Evolutionary conservation across 2,797 vertebrate species (phyloP).

Genomic region (Urosaurus nigricauda): DNA sequence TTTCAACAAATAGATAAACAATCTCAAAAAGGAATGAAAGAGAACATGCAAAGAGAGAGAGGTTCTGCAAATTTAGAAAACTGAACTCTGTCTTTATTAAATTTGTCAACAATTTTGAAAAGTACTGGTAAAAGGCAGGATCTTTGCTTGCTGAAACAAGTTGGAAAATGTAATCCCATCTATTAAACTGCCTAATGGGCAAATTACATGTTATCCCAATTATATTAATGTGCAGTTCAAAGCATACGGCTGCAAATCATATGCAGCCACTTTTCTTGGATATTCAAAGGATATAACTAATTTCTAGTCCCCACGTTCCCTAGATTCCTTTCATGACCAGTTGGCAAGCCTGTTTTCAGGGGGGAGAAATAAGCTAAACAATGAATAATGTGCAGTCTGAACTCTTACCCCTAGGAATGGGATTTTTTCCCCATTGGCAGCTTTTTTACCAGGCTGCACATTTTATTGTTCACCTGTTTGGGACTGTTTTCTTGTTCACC

Average conservation of each 20-base stretch:
- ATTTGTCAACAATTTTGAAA: background rate
- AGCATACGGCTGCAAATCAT: slow-evolving; percentile 13
- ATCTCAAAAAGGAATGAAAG: background rate
- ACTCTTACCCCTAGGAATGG: too few relatives aligned
- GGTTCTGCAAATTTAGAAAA: background rate
- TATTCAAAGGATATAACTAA: slow-evolving; percentile 11
- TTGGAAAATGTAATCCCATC: background rate
- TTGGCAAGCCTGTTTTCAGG: background rate
- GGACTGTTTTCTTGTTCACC: background rate
- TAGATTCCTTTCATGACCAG: background rate
- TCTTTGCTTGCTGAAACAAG: slow-evolving; percentile 6
- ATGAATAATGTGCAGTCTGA: background rate
- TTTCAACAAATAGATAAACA: background rate
- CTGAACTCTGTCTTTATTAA: background rate
- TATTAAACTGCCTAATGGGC: slow-evolving; percentile 34
- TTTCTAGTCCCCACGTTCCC: background rate
- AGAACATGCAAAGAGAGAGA: background rate
- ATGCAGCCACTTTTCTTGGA: background rate
- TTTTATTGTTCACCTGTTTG: too few relatives aligned
- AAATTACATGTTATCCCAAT: slow-evolving; percentile 22
- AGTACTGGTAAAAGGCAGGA: background rate
- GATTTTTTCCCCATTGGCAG: too few relatives aligned
- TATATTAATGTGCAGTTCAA: slow-evolving; percentile 30
- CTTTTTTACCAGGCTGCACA: too few relatives aligned
- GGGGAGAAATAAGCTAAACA: background rate